These are phyloP conservation scores for Nyctalus aviator DNA, from an alignment of 2,797 vertebrate genomes.

Conservation along the genomic window DNA sequence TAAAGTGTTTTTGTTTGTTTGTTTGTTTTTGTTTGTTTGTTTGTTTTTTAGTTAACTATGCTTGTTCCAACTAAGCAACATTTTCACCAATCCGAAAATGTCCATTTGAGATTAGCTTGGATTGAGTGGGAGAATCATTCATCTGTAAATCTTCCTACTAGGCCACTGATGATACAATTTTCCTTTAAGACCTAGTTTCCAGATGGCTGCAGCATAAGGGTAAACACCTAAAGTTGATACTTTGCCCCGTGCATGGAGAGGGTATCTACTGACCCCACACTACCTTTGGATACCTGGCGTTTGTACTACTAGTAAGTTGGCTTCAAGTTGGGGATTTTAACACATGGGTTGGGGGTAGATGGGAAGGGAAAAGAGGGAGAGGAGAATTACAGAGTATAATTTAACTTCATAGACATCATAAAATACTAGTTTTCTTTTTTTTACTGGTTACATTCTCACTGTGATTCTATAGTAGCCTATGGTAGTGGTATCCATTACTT, in stretches of 20 bases:
- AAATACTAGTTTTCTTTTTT: not conserved
- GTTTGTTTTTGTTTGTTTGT: not conserved
- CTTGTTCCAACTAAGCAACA: not conserved
- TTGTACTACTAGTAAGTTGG: not conserved
- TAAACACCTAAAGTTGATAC: not conserved
- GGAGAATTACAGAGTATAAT: not conserved
- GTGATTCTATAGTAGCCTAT: not conserved
- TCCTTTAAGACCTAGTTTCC: not conserved
- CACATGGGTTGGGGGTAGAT: not conserved
- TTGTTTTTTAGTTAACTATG: not conserved
- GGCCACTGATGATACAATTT: not conserved
- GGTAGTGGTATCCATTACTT: not conserved
- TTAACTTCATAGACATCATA: conserved; percentile 12
- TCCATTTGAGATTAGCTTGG: not conserved
- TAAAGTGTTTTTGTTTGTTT: not conserved
- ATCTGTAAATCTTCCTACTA: not conserved
- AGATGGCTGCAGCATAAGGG: not conserved
- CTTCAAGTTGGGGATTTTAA: not conserved
- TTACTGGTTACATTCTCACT: not conserved
- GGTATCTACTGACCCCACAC: accelerated
- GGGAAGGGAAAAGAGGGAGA: not conserved
- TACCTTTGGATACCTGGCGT: not conserved
- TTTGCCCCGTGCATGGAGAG: not conserved
- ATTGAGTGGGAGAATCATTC: not conserved
- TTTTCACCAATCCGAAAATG: not conserved